A percentile compares a stretch with the other conserved stretches of the same genome.
These are phyloP conservation scores for Hypotaenidia okinawae DNA, from an alignment of 2,797 vertebrate genomes.

Conservation along the genomic window DNA sequence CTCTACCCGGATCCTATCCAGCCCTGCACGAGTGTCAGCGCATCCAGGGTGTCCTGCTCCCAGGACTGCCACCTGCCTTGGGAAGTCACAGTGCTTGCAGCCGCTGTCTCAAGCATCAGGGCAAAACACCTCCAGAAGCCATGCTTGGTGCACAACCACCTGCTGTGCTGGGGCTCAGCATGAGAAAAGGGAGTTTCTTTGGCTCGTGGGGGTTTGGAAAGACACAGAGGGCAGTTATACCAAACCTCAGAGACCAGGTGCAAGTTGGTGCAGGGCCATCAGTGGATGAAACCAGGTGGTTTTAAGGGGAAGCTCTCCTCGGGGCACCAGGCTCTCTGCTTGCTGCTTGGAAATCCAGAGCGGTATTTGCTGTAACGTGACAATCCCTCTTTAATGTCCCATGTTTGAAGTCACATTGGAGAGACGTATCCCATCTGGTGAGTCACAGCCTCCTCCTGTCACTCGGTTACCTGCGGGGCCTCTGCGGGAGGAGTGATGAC, in stretches of 20 bases:
- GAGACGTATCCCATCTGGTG: constrained; percentile 1
- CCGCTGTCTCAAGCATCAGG: fast-evolving
- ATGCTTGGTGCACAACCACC: fast-evolving
- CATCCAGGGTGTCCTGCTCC: not conserved
- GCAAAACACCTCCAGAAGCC: not conserved
- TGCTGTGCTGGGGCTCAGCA: fast-evolving
- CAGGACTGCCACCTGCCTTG: not conserved
- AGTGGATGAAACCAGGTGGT: fast-evolving
- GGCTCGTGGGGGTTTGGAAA: not conserved
- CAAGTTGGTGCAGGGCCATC: fast-evolving
- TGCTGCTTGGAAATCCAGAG: not conserved
- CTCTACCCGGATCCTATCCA: not conserved
- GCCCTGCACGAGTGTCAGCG: not conserved
- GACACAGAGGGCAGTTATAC: fast-evolving
- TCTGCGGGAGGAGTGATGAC: not conserved
- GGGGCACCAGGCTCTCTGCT: not conserved
- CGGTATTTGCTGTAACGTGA: not conserved
- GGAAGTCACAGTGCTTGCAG: not conserved
- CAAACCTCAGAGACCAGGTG: fast-evolving
- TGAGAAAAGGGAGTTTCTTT: not conserved
- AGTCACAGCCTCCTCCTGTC: constrained; percentile 34
- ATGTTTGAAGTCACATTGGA: not conserved
- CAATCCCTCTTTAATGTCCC: not conserved
- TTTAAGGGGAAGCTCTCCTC: not conserved
- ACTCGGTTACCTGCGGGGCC: constrained; percentile 17